Conservation (phyloP, 2,888 invertebrate species). For the Spodoptera picta region DNA sequence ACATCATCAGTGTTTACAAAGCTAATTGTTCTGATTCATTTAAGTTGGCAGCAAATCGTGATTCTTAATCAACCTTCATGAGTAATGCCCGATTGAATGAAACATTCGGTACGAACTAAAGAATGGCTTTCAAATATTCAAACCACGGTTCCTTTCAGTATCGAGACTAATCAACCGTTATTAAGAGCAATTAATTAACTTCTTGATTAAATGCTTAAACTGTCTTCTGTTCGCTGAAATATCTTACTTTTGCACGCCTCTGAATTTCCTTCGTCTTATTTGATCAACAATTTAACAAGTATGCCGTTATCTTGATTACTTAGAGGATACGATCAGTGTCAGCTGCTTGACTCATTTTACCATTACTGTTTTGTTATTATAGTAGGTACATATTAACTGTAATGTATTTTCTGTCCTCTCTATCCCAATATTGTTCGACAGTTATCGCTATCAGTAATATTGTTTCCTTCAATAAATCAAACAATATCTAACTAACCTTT, state of each 20-base stretch:
- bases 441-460: too few relatives aligned
- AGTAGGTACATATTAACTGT: too few relatives aligned
- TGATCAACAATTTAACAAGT: background rate
- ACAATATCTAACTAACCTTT: too few relatives aligned
- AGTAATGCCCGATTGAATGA: conserved; percentile 16
- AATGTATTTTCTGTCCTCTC: too few relatives aligned
- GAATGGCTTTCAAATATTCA: conserved; percentile 12
- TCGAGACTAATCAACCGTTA: conserved; percentile 25
- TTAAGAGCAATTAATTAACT: conserved; percentile 20
- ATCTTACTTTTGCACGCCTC: background rate
- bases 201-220: conserved; percentile 8
- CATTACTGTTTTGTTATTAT: too few relatives aligned
- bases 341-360: background rate
- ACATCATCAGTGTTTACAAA: conserved; percentile 27
- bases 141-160: conserved; percentile 11
- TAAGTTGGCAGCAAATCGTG: conserved; percentile 10
- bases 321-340: background rate
- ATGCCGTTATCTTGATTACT: background rate
- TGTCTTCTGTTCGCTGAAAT: conserved; percentile 12
- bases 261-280: conserved; percentile 1
- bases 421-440: too few relatives aligned
- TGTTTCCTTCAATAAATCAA: too few relatives aligned
- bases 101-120: conserved; percentile 10
- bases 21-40: conserved; percentile 40
- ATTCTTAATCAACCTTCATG: conserved; percentile 15